Conservation (phyloP, 2,113 vertebrate genomes). For the Octodon degus region DNA sequence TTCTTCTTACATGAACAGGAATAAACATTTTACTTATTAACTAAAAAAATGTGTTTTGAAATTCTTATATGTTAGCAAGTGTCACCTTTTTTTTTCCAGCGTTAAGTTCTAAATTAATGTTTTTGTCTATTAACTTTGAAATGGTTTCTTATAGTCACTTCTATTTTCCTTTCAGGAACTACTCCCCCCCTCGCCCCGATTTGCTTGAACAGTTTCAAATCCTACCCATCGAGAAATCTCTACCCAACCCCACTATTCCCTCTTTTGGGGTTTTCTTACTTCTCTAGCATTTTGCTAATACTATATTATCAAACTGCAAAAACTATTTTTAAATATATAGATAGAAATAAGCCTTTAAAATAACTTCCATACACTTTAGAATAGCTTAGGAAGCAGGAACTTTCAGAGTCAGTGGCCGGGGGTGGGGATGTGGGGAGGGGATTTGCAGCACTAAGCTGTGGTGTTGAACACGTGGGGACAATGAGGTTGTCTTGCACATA, state of each 20-base stretch:
- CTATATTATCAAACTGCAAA: neutral
- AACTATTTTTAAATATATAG: neutral
- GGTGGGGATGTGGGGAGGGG: too few relatives aligned
- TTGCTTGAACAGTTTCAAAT: neutral
- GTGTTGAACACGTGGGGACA: neutral
- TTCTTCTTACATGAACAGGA: slow-evolving; percentile 5
- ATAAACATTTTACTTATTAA: slow-evolving; percentile 19
- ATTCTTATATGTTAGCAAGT: slow-evolving; percentile 13
- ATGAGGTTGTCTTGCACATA: neutral
- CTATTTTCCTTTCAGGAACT: neutral
- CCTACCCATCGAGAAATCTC: neutral
- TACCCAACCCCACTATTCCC: neutral
- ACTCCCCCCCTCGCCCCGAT: neutral
- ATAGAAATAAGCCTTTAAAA: neutral
- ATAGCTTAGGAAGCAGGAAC: neutral
- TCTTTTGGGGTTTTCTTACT: neutral
- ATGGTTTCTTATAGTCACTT: slow-evolving; percentile 6
- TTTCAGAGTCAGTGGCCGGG: neutral
- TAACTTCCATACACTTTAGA: neutral
- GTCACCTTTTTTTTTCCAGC: neutral
- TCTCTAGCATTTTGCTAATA: neutral
- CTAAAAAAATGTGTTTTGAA: neutral
- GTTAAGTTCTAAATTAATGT: slow-evolving; percentile 49
- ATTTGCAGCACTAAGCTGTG: neutral
- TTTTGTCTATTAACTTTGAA: slow-evolving; percentile 34